Percentiles rank a stretch among this genome's conserved stretches.
Evolutionary conservation across 1,140 invertebrate species (phyloP).

Genomic region (Manduca sexta): DNA sequence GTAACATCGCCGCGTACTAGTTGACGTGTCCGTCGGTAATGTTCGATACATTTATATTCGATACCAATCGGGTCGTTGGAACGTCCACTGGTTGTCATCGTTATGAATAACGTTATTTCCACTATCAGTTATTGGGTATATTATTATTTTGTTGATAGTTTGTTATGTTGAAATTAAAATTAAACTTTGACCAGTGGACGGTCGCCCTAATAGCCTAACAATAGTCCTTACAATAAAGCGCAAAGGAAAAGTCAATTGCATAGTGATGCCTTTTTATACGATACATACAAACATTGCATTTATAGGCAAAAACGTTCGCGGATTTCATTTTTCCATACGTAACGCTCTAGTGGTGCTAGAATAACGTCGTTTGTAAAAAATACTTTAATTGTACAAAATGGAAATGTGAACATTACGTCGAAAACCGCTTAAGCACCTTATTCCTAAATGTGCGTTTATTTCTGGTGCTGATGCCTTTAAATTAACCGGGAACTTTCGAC

Average conservation of each 20-base stretch:
- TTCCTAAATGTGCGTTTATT: slow-evolving; percentile 14
- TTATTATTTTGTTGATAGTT: no score
- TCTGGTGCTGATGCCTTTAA: background rate
- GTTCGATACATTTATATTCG: no score
- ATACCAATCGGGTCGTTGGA: no score
- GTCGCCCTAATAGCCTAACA: no score
- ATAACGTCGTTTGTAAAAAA: slow-evolving; percentile 17
- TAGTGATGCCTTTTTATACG: slow-evolving; percentile 17
- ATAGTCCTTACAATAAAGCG: slow-evolving; percentile 1
- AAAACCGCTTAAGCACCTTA: slow-evolving; percentile 10
- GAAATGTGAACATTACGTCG: no score
- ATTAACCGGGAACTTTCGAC: background rate
- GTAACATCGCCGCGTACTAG: background rate
- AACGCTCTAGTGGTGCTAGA: slow-evolving; percentile 27
- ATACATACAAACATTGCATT: slow-evolving; percentile 23
- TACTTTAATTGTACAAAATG: slow-evolving; percentile 11
- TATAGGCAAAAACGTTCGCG: slow-evolving; percentile 15
- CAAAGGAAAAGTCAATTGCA: slow-evolving; percentile 17
- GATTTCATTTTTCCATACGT: slow-evolving; percentile 21
- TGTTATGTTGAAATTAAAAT: no score
- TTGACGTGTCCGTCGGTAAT: no score
- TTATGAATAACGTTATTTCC: no score
- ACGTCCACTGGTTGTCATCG: no score
- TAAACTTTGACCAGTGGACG: no score
- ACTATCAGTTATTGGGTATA: no score